Conservation (phyloP, 2,888 invertebrate genomes). For the Liopterus haemorrhoidalis region DNA sequence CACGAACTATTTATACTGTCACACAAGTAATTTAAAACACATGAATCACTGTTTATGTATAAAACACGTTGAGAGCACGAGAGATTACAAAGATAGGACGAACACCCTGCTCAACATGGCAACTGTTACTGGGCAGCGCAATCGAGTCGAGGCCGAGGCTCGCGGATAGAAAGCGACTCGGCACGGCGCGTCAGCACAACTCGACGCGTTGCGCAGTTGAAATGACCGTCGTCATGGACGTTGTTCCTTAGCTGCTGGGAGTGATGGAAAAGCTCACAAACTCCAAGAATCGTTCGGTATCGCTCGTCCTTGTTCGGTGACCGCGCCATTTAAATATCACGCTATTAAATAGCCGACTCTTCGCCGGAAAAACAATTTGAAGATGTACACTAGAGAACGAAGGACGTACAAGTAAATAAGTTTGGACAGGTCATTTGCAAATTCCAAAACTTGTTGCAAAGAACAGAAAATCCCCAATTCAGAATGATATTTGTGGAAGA, state of each 20-base stretch:
- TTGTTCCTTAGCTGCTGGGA: background rate
- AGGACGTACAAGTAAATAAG: too few species aligned
- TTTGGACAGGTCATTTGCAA: too few species aligned
- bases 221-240: slow-evolving; percentile 16
- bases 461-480: too few species aligned
- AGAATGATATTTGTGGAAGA: too few species aligned
- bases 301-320: too few species aligned
- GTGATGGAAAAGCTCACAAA: too few species aligned
- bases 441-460: too few species aligned
- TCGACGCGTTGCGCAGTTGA: slow-evolving; percentile 19
- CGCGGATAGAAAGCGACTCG: slow-evolving; percentile 7
- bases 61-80: slow-evolving; percentile 19
- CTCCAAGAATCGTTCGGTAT: too few species aligned
- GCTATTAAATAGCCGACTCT: too few species aligned
- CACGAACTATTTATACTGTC: slow-evolving; percentile 9
- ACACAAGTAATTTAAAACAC: slow-evolving; percentile 13
- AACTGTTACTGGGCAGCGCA: slow-evolving; percentile 35
- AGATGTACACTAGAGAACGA: too few species aligned
- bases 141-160: slow-evolving; percentile 20
- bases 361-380: too few species aligned
- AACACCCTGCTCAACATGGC: slow-evolving; percentile 41
- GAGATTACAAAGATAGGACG: slow-evolving; percentile 18
- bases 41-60: slow-evolving; percentile 17
- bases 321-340: too few species aligned
- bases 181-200: slow-evolving; percentile 15